Conservation (phyloP, 2,797 vertebrate genomes). For the Hybognathus amarus region DNA sequence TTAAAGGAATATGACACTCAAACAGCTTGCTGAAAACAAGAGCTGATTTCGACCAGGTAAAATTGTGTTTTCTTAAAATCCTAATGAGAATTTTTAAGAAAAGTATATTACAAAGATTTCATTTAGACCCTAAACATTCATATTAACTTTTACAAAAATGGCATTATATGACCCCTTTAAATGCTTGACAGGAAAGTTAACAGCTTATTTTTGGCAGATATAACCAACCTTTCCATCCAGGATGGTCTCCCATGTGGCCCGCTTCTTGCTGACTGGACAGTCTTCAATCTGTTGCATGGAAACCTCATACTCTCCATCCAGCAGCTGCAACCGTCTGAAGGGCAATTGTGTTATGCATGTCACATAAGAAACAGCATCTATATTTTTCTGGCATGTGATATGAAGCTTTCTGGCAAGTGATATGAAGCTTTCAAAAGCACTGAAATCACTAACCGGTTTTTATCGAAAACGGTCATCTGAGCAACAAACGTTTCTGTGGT, state of each 20-base stretch:
- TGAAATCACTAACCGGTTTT: constrained; percentile 83
- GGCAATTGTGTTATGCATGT: not conserved
- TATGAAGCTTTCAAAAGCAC: not conserved
- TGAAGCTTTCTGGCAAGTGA: not conserved
- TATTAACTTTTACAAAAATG: too few species aligned
- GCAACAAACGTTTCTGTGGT: constrained; percentile 90
- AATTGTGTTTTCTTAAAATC: too few species aligned
- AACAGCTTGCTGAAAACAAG: too few species aligned
- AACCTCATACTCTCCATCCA: constrained; percentile 98
- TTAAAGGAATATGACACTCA: too few species aligned
- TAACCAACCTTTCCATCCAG: constrained; percentile 91
- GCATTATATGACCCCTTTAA: too few species aligned
- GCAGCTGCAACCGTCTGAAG: constrained; percentile 90
- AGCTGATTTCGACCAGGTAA: too few species aligned
- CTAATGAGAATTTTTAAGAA: too few species aligned
- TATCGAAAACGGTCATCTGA: constrained; percentile 99
- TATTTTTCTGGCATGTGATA: not conserved
- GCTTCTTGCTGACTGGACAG: constrained; percentile 96
- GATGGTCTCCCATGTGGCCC: constrained; percentile 99
- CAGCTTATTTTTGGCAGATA: not conserved
- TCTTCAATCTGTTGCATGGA: constrained; percentile 99
- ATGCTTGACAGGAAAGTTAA: not conserved
- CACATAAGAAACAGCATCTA: not conserved
- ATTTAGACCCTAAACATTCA: too few species aligned
- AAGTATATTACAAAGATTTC: too few species aligned